phyloP scores from a whole-genome alignment of 2,113 vertebrate species.

The Prinia subflava region DNA sequence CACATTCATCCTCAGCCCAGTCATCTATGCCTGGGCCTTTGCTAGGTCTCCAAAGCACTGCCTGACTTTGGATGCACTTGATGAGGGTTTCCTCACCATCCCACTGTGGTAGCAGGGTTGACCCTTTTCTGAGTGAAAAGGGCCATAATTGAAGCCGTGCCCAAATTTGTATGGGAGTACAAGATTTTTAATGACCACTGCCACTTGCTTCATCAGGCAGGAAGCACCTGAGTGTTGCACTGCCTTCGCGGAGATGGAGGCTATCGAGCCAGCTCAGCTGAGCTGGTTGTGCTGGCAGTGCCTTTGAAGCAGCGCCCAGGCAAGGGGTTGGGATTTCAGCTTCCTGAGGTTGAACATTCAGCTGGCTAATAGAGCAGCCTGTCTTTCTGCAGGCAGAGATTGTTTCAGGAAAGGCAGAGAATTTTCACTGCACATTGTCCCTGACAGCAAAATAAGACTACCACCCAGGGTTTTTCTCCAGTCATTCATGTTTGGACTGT shows the following conservation, averaged over 20 bases:
- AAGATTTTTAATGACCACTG: not conserved
- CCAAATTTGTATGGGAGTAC: not conserved
- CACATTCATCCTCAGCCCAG: not conserved
- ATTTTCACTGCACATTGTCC: not conserved
- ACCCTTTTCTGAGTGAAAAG: not conserved
- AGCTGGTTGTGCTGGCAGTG: not conserved
- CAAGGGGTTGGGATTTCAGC: not conserved
- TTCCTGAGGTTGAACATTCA: not conserved
- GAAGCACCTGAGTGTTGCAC: not conserved
- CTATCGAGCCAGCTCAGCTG: not conserved
- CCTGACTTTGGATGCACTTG: accelerated
- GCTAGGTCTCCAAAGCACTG: not conserved
- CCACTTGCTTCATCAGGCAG: not conserved
- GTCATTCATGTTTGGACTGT: not conserved
- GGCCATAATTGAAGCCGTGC: not conserved
- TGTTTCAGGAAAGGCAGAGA: not conserved
- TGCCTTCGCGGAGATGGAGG: not conserved
- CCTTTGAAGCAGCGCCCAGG: not conserved
- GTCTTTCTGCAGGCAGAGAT: not conserved
- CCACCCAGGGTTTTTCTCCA: not conserved
- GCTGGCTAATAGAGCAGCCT: not conserved
- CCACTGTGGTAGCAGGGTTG: not conserved
- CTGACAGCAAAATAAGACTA: not conserved
- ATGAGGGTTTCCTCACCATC: not conserved
- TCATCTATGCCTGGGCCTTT: not conserved